Base-by-base conservation (phyloP, 2,797 vertebrate species). In the Neosilurus mollespiculum region DNA sequence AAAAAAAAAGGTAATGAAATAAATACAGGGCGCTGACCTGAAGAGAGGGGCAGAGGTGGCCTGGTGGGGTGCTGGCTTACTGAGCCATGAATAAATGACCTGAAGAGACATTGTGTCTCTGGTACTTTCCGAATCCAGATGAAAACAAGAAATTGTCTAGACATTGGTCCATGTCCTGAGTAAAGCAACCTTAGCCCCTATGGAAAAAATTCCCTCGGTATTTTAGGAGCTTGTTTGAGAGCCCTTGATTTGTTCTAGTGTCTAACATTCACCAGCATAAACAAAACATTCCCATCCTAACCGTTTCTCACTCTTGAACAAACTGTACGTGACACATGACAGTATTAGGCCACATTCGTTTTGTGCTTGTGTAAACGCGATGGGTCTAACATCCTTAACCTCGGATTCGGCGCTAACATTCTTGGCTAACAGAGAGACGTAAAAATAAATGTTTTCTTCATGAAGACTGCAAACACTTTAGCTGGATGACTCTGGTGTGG, bases 231-330 rank as follows among this genome's bases (percentile, higher is more conserved):
- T 75, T 20, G 72, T 30, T 37, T 59, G n/a, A 20, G 34, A 71
- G 54, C 4, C 20, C 30, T 73, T 30, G 51, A 81, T 20, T 43
- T 24, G 9, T 43, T 14, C 69, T 24, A 59, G 9, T 8, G 49
- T 72, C 22, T 66, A 26, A 81, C 10, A 20, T 59, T 73, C 66
- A 22, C 30, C 26, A 86, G n/a, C 6, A 24, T 80, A 81, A 69
- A 67, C 37, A 77, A 81, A 80, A 64, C 58, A 64, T 54, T 81
- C 67, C 54, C 26, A 18, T 71, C 58, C 26, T 24, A 53, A 24
- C 18, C 26, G 9, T 26, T 71, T 64, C 61, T 78, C 22, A 26
- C n/a, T 61, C 76, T 12, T 71, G 73, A 69, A 73, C 75, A 78
- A 78, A 78, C 73, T 78, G 11, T 65, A 24, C 56, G 76, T 34